Percentiles rank a stretch among this genome's conserved stretches.
Conservation (phyloP, 2,797 vertebrate genomes). For the Cynodonichthys magdalenae region DNA sequence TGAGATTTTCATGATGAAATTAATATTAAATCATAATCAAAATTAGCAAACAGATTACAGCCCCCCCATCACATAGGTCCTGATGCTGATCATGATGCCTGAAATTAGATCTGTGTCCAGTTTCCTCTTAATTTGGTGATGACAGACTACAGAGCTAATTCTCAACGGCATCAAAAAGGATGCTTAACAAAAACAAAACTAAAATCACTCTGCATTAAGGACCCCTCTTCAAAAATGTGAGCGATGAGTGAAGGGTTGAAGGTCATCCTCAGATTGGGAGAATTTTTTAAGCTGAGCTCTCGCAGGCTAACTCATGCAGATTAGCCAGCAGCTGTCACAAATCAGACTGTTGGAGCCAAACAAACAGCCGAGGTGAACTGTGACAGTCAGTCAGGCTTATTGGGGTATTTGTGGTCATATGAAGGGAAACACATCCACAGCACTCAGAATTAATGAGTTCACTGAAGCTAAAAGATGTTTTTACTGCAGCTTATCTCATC, state of each 20-base stretch:
- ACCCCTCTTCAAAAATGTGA: constrained; percentile 16
- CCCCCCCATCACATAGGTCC: constrained; percentile 14
- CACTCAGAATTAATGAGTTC: constrained; percentile 56
- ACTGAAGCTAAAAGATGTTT: constrained; percentile 39
- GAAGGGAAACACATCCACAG: constrained; percentile 40
- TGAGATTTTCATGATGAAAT: too few species aligned
- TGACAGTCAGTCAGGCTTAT: constrained; percentile 64
- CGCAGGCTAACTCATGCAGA: constrained; percentile 29
- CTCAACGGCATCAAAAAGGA: constrained; percentile 16
- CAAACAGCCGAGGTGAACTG: constrained; percentile 63
- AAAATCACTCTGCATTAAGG: constrained; percentile 22
- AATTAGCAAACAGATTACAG: too few species aligned
- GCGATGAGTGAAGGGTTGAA: constrained; percentile 35
- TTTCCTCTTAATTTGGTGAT: constrained; percentile 1
- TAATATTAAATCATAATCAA: too few species aligned
- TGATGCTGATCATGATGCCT: constrained; percentile 45
- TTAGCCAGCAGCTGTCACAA: constrained; percentile 67
- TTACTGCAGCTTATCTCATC: constrained; percentile 28
- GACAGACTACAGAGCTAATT: constrained; percentile 39
- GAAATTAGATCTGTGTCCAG: constrained; percentile 24
- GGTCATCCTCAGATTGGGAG: constrained; percentile 39
- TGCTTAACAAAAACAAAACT: constrained; percentile 36
- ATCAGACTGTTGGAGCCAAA: constrained; percentile 59
- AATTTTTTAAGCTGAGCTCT: constrained; percentile 46
- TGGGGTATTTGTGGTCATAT: background rate